Evolutionary conservation across 2,797 vertebrate species (phyloP).

Genomic region (Telmatherina bonti): DNA sequence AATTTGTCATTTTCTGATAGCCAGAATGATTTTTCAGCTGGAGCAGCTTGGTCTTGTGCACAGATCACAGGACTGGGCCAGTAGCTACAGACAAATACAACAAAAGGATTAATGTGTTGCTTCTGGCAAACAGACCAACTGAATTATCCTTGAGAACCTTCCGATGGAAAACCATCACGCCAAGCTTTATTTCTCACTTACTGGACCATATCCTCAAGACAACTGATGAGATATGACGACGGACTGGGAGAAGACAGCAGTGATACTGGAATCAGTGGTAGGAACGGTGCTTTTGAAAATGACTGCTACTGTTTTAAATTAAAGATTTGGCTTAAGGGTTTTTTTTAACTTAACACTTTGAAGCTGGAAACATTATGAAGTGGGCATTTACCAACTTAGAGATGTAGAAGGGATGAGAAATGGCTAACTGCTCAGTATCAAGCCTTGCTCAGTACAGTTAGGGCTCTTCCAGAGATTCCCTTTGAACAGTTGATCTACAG

Average conservation of each 20-base stretch:
- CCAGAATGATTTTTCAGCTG: conserved; percentile 21
- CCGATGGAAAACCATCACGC: conserved; percentile 42
- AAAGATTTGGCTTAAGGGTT: conserved; percentile 14
- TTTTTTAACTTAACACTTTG: conserved; percentile 21
- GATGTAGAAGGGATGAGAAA: background rate
- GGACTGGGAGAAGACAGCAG: conserved; percentile 17
- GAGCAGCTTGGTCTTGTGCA: conserved; percentile 21
- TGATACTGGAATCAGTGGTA: conserved; percentile 24
- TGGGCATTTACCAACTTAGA: background rate
- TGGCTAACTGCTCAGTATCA: background rate
- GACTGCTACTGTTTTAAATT: conserved; percentile 17
- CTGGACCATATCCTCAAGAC: conserved; percentile 23
- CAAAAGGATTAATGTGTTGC: conserved; percentile 54
- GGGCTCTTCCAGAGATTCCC: background rate
- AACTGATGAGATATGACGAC: conserved; percentile 35
- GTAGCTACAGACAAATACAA: conserved; percentile 39
- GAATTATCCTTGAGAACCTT: conserved; percentile 51
- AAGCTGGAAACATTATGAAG: conserved; percentile 1
- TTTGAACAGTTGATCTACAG: background rate
- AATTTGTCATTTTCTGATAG: conserved; percentile 32
- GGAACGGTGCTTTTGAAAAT: background rate
- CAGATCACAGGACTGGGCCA: conserved; percentile 30
- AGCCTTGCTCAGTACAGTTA: background rate
- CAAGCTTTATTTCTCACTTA: conserved; percentile 44
- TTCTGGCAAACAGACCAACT: conserved; percentile 44